These are phyloP conservation scores for Eulemur macaco DNA, from an alignment of 2,113 vertebrate species.

Conservation along the genomic window DNA sequence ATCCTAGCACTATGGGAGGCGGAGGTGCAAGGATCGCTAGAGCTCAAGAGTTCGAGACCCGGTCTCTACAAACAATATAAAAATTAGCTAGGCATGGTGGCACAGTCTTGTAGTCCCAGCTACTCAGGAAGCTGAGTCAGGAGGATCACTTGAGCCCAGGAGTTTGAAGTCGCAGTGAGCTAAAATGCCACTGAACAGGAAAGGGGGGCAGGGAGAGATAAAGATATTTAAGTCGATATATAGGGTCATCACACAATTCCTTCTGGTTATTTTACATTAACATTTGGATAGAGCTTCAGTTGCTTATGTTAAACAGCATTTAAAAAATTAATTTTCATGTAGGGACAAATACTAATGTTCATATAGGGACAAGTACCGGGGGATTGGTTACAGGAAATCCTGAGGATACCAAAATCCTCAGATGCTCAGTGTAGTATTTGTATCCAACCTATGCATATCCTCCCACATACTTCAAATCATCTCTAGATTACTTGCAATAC, in stretches of 20 bases:
- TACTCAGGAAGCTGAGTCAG: too few relatives aligned
- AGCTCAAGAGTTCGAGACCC: too few relatives aligned
- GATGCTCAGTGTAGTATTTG: neutral
- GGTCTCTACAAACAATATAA: too few relatives aligned
- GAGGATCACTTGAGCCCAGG: too few relatives aligned
- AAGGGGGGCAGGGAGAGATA: neutral
- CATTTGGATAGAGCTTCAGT: neutral
- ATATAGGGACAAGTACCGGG: neutral
- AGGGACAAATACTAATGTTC: neutral
- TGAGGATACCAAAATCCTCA: neutral
- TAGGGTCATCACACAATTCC: neutral
- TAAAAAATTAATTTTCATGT: slow-evolving; percentile 18
- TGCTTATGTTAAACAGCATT: neutral
- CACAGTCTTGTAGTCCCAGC: too few relatives aligned
- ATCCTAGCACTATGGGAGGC: too few relatives aligned
- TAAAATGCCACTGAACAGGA: too few relatives aligned
- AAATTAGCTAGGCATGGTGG: too few relatives aligned
- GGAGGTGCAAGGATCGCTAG: too few relatives aligned
- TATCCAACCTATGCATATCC: neutral
- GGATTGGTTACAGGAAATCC: neutral
- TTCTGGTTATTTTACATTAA: slow-evolving; percentile 6
- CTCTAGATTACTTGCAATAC: neutral
- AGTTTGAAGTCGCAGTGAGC: too few relatives aligned
- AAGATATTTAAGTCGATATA: neutral
- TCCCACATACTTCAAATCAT: neutral